Base-by-base conservation (phyloP, 30 jellyfish, hydroid and myxozoan species). In the Cassiopea andromeda region DNA sequence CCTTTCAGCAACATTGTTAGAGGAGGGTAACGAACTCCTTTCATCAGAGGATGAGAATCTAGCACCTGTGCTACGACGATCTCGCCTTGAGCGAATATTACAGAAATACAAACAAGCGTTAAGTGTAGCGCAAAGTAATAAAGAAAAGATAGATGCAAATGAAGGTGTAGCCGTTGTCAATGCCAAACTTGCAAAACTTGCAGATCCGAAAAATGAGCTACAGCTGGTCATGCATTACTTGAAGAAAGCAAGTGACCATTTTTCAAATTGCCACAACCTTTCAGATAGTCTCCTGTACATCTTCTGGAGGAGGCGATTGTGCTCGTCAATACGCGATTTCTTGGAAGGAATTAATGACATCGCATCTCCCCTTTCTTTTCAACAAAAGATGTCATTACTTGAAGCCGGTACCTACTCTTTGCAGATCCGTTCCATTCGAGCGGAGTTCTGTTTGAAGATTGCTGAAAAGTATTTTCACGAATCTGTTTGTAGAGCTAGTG, bases 1-100 rank as follows among this genome's bases (percentile, higher is more conserved):
- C 4, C 48, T n/a, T 50, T 90, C 97, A 1, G 82, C 46, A 8
- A 67, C 69, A 67, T 46, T 70, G 6, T 73, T 93, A 38, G 83
- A 90, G 66, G 87, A 90, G 75, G 97, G 97, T 49, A 83, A 90
- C 80, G 38, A 74, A 10, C 69, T 59, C 7, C 78, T 68, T 74
- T 27, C 7, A 16, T 76, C 87, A 12, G 86, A 68, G 18, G 57
- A 50, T 16, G 80, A 58, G 48, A 85, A 77, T 14, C 77, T 90
- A 12, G 87, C 87, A 2, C 93, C 93, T 13, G 87, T 71, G 10
- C 81, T 73, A 0, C 83, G 74, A 15, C 64, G 64, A 73, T 50
- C 90, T 19, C 84, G 91, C 15, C 54, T 82, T 57, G 87, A 82
- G 27, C 87, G 75, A 43, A 90, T 91, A 1, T 44, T 90, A 13